A percentile compares a stretch with the other conserved stretches of the same genome.
phyloP scores from a whole-genome alignment of 2,797 vertebrate species.

The Diplodus puntazzo region DNA sequence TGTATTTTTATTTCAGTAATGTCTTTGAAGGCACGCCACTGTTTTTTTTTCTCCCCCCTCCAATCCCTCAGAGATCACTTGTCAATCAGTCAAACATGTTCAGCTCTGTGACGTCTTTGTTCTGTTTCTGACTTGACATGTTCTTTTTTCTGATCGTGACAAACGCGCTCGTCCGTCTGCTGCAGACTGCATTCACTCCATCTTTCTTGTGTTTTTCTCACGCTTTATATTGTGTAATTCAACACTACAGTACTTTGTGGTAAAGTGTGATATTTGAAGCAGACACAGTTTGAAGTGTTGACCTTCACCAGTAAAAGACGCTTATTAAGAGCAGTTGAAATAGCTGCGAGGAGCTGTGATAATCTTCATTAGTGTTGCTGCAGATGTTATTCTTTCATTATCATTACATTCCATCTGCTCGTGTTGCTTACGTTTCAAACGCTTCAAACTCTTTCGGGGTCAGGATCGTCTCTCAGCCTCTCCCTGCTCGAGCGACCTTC shows the following conservation, averaged over 20 bases:
- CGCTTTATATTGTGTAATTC: neutral
- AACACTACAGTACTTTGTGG: too few species aligned
- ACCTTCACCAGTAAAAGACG: neutral
- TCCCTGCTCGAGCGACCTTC: neutral
- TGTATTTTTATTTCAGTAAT: constrained; percentile 28
- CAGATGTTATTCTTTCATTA: neutral
- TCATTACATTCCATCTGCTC: neutral
- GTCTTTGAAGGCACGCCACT: constrained; percentile 28
- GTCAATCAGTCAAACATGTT: constrained; percentile 43
- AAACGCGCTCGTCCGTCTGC: neutral
- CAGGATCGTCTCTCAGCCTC: neutral
- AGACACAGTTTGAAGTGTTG: neutral
- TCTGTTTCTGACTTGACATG: neutral
- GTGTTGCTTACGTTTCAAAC: neutral
- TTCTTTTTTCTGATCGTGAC: neutral
- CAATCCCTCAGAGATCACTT: constrained; percentile 15
- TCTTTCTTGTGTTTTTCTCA: neutral
- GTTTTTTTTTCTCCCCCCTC: neutral
- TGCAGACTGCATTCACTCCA: neutral
- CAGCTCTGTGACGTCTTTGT: neutral
- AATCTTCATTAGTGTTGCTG: neutral
- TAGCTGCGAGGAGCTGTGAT: neutral
- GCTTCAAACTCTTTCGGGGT: neutral
- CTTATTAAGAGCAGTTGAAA: neutral
- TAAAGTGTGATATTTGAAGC: neutral